A percentile compares a stretch with the other conserved stretches of the same genome.
Evolutionary conservation across 1,140 invertebrate species (phyloP).

Genomic region (Microplitis mediator): DNA sequence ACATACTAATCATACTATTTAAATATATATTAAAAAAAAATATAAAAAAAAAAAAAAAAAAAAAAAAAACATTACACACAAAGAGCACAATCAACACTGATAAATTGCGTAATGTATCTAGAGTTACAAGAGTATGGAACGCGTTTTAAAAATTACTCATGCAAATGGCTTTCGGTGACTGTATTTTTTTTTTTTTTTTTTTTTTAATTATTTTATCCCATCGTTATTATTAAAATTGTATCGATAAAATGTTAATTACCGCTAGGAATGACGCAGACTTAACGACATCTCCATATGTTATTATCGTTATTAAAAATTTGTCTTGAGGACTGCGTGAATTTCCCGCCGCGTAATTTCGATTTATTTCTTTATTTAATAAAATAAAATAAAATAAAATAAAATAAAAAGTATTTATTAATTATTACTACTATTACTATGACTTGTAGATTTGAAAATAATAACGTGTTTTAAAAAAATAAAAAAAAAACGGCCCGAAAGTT

Average conservation of each 20-base stretch:
- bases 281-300: conserved; percentile 24
- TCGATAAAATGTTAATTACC: background rate
- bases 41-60: too few relatives aligned
- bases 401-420: background rate
- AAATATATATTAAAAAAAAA: too few relatives aligned
- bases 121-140: background rate
- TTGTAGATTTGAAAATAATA: background rate
- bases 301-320: conserved; percentile 15
- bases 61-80: background rate
- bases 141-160: background rate
- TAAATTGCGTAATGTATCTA: background rate
- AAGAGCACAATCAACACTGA: conserved; percentile 1
- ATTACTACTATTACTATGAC: background rate
- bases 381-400: background rate
- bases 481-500: background rate
- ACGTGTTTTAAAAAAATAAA: background rate
- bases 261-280: conserved; percentile 18
- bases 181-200: conserved; percentile 17
- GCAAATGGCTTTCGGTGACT: background rate
- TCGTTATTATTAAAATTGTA: too few relatives aligned
- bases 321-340: conserved; percentile 24
- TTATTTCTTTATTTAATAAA: background rate
- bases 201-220: background rate
- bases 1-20: background rate
- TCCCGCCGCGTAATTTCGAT: conserved; percentile 3